Conservation (phyloP, 2,797 vertebrate species). For the Semaprochilodus insignis region DNA sequence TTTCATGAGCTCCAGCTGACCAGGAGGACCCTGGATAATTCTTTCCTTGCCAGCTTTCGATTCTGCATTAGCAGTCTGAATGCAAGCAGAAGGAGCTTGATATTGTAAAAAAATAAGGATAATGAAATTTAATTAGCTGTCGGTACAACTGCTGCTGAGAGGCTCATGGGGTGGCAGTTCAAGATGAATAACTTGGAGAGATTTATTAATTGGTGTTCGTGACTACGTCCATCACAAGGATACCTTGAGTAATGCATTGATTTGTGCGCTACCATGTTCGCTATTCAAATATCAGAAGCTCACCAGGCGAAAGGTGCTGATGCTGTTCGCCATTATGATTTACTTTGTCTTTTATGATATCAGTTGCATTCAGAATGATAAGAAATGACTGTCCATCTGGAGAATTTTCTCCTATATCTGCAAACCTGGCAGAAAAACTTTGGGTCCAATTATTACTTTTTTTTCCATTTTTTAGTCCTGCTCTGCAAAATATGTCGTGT, state of each 20-base stretch:
- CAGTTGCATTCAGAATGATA: neutral
- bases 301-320: conserved; percentile 16
- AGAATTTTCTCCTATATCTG: neutral
- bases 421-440: neutral
- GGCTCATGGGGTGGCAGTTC: conserved; percentile 55
- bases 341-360: neutral
- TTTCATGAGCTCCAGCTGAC: conserved; percentile 8
- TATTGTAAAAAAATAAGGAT: conserved; percentile 51
- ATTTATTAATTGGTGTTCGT: conserved; percentile 42
- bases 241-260: conserved; percentile 39
- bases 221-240: conserved; percentile 22
- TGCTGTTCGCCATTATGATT: neutral
- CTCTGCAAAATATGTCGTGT: too few species aligned
- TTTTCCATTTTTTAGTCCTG: neutral
- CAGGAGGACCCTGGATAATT: conserved; percentile 6
- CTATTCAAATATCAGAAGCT: conserved; percentile 35
- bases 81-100: conserved; percentile 27
- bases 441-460: neutral
- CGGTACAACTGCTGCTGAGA: conserved; percentile 51
- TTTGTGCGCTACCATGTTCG: conserved; percentile 6
- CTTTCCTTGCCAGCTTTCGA: conserved; percentile 45
- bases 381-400: neutral
- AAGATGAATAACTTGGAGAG: conserved; percentile 45
- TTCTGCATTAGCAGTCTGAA: conserved; percentile 47
- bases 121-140: conserved; percentile 71